Conservation (phyloP, 2,113 vertebrate genomes). For the Narcine bancroftii region DNA sequence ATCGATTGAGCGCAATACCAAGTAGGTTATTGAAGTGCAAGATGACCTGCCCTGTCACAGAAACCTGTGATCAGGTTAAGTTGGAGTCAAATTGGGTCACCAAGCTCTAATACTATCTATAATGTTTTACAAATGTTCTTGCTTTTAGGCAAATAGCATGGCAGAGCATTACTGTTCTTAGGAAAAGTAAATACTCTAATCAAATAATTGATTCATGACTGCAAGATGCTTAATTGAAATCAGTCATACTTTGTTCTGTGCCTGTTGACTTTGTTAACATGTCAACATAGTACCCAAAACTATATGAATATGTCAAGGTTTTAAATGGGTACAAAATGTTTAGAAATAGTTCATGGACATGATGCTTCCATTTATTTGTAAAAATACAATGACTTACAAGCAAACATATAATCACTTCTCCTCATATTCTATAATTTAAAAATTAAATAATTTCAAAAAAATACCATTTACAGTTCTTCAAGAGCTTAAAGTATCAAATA, state of each 20-base stretch:
- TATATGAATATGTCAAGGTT: conserved; percentile 6
- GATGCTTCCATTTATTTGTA: not conserved
- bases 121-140: conserved; percentile 3
- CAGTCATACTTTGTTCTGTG: not conserved
- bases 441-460: not conserved
- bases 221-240: conserved; percentile 14
- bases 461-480: not conserved
- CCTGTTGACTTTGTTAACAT: conserved; percentile 4
- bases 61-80: no score
- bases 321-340: not conserved
- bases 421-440: not conserved
- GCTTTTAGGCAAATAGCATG: not conserved
- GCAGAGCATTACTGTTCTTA: conserved; percentile 6
- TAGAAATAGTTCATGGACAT: not conserved
- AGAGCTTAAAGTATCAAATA: not conserved
- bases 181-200: conserved; percentile 14
- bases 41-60: no score
- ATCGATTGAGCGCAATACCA: no score
- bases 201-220: not conserved
- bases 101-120: not conserved
- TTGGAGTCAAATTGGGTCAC: no score
- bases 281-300: conserved; percentile 4
- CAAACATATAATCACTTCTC: not conserved
- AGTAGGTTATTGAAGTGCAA: no score
- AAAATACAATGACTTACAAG: not conserved